Conservation (phyloP, 1,140 invertebrate genomes). For the Drosophila burlai region DNA sequence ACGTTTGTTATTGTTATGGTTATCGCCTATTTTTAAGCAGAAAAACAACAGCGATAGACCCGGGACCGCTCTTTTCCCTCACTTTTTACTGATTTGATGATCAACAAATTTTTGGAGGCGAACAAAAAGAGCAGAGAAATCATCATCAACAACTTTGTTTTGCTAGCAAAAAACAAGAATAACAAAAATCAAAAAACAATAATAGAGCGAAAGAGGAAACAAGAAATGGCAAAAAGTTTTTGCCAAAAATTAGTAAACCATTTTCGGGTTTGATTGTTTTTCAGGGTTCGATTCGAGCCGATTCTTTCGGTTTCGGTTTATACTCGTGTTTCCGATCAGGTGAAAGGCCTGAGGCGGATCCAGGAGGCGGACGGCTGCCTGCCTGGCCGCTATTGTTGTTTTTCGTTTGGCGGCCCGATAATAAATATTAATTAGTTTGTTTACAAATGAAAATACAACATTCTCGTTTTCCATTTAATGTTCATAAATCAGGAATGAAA, state of each 20-base stretch:
- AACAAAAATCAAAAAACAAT: slow-evolving; percentile 36
- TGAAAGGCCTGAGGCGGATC: slow-evolving; percentile 37
- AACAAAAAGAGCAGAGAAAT: slow-evolving; percentile 11
- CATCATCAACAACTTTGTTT: slow-evolving; percentile 53
- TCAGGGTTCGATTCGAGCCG: slow-evolving; percentile 32
- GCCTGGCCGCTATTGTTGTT: slow-evolving; percentile 37
- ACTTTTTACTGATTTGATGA: slow-evolving; percentile 32
- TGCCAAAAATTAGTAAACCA: slow-evolving; percentile 43
- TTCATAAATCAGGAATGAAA: slow-evolving; percentile 55
- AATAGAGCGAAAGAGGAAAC: slow-evolving; percentile 7
- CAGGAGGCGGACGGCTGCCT: background rate
- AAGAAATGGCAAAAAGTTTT: slow-evolving; percentile 38
- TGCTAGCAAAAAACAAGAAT: slow-evolving; percentile 19
- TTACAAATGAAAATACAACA: slow-evolving; percentile 69
- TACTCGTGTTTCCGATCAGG: slow-evolving; percentile 24
- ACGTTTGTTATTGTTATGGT: slow-evolving; percentile 46
- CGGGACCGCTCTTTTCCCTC: background rate
- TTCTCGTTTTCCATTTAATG: slow-evolving; percentile 60
- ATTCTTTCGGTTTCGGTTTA: slow-evolving; percentile 28
- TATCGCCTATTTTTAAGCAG: slow-evolving; percentile 43
- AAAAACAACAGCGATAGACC: slow-evolving; percentile 36
- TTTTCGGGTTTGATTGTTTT: slow-evolving; percentile 33
- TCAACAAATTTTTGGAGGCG: slow-evolving; percentile 23
- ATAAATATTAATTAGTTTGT: slow-evolving; percentile 81
- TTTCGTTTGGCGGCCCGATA: slow-evolving; percentile 36